Evolutionary conservation across 2,888 invertebrate species (phyloP).

Genomic region (Aproaerema taeniolella): DNA sequence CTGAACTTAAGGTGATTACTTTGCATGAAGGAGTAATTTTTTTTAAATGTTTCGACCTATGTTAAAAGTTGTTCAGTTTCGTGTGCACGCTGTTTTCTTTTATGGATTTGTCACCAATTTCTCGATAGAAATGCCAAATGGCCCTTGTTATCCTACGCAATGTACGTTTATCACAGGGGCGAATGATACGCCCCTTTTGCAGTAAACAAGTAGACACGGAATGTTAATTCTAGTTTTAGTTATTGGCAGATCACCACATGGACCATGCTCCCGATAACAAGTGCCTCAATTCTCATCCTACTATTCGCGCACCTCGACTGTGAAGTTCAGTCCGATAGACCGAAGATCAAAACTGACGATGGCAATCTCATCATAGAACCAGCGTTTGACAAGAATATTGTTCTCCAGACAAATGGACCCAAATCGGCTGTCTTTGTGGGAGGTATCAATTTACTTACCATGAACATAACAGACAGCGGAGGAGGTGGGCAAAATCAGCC

Average conservation of each 20-base stretch:
- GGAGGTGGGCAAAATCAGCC: constrained; percentile 16
- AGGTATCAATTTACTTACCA: constrained; percentile 78
- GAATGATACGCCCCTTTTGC: neutral
- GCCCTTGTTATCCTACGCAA: neutral
- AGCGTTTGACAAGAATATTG: constrained; percentile 87
- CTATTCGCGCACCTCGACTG: constrained; percentile 39
- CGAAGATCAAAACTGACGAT: constrained; percentile 75
- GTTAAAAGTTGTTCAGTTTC: too few species aligned
- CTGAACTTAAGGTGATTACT: too few species aligned
- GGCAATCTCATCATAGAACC: constrained; percentile 90
- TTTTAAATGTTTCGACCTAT: too few species aligned
- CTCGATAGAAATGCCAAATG: neutral
- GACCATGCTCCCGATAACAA: neutral
- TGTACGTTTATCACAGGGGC: neutral
- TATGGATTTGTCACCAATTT: too few species aligned
- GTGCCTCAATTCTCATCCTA: constrained; percentile 17
- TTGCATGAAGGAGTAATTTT: too few species aligned
- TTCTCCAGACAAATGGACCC: constrained; percentile 81
- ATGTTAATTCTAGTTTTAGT: too few species aligned
- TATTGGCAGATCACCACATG: neutral
- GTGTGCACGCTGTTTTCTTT: too few species aligned
- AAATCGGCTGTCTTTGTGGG: constrained; percentile 84
- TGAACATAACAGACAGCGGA: constrained; percentile 41
- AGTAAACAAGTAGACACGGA: too few species aligned
- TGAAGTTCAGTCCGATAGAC: constrained; percentile 80